These are phyloP conservation scores for Choreutis nemorana DNA, from an alignment of 2,888 invertebrate genomes.

Conservation along the genomic window DNA sequence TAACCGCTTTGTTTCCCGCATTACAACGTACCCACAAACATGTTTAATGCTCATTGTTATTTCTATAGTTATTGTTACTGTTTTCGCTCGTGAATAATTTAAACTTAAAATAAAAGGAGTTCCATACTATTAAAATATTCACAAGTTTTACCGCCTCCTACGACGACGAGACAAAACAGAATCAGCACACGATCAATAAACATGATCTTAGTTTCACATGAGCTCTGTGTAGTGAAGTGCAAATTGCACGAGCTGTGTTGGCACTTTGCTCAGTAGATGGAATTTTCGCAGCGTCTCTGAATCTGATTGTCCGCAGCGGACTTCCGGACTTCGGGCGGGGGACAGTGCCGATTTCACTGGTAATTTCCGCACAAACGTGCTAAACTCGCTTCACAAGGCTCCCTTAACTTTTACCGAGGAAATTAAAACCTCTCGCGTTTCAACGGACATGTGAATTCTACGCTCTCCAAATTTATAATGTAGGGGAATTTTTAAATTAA, in stretches of 20 bases:
- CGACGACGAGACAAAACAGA: too few relatives aligned
- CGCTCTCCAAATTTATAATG: conserved; percentile 16
- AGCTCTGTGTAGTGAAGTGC: too few relatives aligned
- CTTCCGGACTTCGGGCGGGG: conserved; percentile 21
- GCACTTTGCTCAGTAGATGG: too few relatives aligned
- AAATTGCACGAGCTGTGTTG: too few relatives aligned
- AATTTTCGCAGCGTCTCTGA: conserved; percentile 14
- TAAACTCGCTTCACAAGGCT: conserved; percentile 28
- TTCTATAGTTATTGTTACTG: conserved; percentile 17
- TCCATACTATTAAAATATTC: too few relatives aligned
- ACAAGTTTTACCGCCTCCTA: too few relatives aligned
- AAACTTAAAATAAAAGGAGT: too few relatives aligned
- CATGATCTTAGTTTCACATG: too few relatives aligned
- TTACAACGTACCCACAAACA: too few relatives aligned
- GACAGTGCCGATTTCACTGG: conserved; percentile 29
- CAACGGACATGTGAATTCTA: conserved; percentile 30
- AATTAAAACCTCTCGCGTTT: conserved; percentile 46
- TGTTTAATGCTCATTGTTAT: conserved; percentile 19
- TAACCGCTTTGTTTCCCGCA: too few relatives aligned
- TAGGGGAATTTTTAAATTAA: conserved; percentile 15
- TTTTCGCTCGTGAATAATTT: conserved; percentile 17
- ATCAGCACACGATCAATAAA: too few relatives aligned
- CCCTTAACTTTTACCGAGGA: conserved; percentile 28
- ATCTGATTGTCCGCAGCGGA: conserved; percentile 24
- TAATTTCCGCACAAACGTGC: conserved; percentile 38